Percentiles rank a stretch among this genome's conserved stretches.
phyloP scores from a whole-genome alignment of 2,797 vertebrate genomes.

The Karalla daura region DNA sequence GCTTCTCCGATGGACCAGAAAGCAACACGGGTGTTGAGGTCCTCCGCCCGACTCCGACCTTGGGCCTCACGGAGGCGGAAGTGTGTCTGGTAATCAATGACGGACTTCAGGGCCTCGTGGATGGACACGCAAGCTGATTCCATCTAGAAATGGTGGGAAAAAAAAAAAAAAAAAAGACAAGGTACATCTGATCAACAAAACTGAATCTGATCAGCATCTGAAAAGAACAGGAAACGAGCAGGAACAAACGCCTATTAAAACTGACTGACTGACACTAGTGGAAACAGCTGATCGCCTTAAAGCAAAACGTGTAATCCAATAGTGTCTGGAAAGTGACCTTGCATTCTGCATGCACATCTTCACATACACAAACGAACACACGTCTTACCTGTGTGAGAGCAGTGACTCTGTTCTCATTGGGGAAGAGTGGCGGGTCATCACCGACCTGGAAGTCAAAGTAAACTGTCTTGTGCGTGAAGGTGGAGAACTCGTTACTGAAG shows the following conservation, averaged over 20 bases:
- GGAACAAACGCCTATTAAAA: too few relatives aligned
- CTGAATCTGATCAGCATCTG: background rate
- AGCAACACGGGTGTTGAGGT: conserved; percentile 96
- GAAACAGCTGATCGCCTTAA: too few relatives aligned
- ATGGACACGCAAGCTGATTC: conserved; percentile 98
- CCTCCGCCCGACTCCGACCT: conserved; percentile 97
- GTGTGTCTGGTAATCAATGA: conserved; percentile 98
- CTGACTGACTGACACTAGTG: too few relatives aligned
- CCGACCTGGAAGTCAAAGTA: conserved; percentile 99
- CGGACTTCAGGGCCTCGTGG: conserved; percentile 96
- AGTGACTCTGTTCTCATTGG: conserved; percentile 96
- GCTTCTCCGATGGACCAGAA: conserved; percentile 99
- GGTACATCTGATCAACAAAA: background rate
- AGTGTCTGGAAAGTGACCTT: background rate
- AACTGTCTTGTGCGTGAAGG: conserved; percentile 98
- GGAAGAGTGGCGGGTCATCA: conserved; percentile 97
- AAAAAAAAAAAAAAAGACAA: background rate
- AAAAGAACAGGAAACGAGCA: background rate
- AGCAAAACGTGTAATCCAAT: too few relatives aligned
- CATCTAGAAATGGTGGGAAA: conserved; percentile 85
- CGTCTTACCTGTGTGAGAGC: conserved; percentile 94
- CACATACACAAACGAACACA: background rate
- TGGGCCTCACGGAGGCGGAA: conserved; percentile 96
- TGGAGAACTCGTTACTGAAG: conserved; percentile 99
- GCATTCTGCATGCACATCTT: too few relatives aligned